Percentiles rank a stretch among this genome's conserved stretches.
Evolutionary conservation across 2,888 invertebrate genomes (phyloP).

Genomic region (Tetrapedia diversipes): DNA sequence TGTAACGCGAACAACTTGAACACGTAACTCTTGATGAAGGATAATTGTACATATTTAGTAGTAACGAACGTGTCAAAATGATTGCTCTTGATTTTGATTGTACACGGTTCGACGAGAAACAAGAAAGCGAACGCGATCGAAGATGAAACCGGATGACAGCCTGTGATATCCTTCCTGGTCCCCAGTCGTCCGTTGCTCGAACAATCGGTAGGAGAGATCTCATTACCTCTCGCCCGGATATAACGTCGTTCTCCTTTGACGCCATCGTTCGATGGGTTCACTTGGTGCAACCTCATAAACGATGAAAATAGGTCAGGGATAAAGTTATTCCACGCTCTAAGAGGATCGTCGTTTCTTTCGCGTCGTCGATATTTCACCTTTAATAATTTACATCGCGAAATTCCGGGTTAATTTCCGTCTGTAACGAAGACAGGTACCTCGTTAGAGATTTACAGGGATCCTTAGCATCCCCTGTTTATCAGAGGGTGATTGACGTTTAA

Average conservation of each 20-base stretch:
- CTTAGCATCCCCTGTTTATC: too few species aligned
- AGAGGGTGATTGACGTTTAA: too few species aligned
- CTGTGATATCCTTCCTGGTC: slow-evolving; percentile 23
- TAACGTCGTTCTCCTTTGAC: slow-evolving; percentile 63
- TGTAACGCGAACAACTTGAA: too few species aligned
- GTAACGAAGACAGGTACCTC: background rate
- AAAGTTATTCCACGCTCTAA: slow-evolving; percentile 44
- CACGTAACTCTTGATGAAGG: too few species aligned
- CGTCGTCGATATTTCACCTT: slow-evolving; percentile 40
- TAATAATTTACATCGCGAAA: slow-evolving; percentile 46
- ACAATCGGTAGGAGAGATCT: slow-evolving; percentile 53
- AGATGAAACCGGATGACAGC: slow-evolving; percentile 19
- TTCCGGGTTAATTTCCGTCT: slow-evolving; percentile 31
- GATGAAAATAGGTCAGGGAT: slow-evolving; percentile 68
- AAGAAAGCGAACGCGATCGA: slow-evolving; percentile 2
- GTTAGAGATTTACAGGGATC: background rate
- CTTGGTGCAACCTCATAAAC: slow-evolving; percentile 55
- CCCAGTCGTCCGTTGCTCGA: slow-evolving; percentile 37
- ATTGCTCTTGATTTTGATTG: slow-evolving; percentile 10
- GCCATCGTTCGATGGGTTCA: slow-evolving; percentile 64
- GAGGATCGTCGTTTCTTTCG: slow-evolving; percentile 46
- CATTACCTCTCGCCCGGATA: slow-evolving; percentile 63
- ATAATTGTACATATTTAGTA: too few species aligned
- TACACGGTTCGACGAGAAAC: background rate
- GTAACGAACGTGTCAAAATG: too few species aligned